These are phyloP conservation scores for Thymelicus sylvestris DNA, from an alignment of 2,888 invertebrate species.

Conservation along the genomic window DNA sequence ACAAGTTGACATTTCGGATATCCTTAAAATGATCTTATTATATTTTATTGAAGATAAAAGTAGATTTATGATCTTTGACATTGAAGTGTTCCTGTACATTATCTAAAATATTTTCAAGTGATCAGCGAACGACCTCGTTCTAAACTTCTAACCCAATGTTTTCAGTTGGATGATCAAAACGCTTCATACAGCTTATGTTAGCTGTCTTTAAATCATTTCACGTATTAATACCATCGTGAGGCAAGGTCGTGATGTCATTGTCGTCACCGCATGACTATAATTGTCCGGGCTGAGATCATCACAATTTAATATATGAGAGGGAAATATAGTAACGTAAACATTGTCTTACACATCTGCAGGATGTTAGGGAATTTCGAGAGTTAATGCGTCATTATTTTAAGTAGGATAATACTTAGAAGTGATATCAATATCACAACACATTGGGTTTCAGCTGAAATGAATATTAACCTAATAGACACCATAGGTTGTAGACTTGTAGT, in stretches of 20 bases:
- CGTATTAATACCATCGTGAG: conserved; percentile 39
- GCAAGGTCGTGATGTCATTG: conserved; percentile 74
- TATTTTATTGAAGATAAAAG: neutral
- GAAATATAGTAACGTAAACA: conserved; percentile 48
- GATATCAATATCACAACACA: neutral
- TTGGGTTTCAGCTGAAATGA: neutral
- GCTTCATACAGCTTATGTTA: conserved; percentile 17
- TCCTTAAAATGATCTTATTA: neutral
- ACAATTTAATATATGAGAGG: conserved; percentile 57
- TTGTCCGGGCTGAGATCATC: conserved; percentile 69
- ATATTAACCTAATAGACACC: too few relatives aligned
- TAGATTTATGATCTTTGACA: neutral
- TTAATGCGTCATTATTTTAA: conserved; percentile 39
- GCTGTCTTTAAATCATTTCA: conserved; percentile 36
- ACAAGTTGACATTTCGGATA: neutral
- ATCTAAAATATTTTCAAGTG: neutral
- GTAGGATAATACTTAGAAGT: neutral
- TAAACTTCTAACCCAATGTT: neutral
- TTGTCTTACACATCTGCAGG: conserved; percentile 39
- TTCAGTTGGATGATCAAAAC: conserved; percentile 8
- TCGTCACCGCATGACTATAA: conserved; percentile 60
- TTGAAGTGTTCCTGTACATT: neutral
- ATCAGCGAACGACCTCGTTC: conserved; percentile 5
- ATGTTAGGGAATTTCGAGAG: conserved; percentile 36
- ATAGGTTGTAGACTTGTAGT: too few relatives aligned